A percentile compares a stretch with the other conserved stretches of the same genome.
Evolutionary conservation across 2,797 vertebrate genomes (phyloP).

Genomic region (Alauda arvensis): DNA sequence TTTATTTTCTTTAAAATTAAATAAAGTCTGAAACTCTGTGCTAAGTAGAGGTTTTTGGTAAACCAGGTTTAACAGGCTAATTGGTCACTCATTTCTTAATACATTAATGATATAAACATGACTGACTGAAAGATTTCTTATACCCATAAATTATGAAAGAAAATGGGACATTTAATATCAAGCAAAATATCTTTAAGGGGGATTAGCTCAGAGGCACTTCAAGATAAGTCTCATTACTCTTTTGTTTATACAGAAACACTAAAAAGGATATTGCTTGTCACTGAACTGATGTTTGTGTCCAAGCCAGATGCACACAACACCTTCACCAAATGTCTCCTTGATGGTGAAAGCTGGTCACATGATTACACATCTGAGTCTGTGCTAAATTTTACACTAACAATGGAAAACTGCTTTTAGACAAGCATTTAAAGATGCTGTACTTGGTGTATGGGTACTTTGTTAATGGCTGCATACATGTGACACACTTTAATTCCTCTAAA

Average conservation of each 20-base stretch:
- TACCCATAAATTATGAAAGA: background rate
- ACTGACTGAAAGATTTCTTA: background rate
- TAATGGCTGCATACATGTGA: background rate
- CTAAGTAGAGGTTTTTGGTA: background rate
- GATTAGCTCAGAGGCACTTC: background rate
- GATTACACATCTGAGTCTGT: background rate
- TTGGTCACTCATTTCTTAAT: background rate
- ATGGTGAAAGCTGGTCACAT: rapidly evolving
- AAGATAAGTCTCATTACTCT: background rate
- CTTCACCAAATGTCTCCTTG: background rate
- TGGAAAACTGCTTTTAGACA: background rate
- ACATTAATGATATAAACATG: background rate
- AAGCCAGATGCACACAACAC: background rate
- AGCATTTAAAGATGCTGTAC: background rate
- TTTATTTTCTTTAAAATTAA: conserved; percentile 13
- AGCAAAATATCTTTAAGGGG: background rate
- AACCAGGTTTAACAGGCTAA: background rate
- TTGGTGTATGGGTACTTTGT: background rate
- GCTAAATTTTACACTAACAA: background rate
- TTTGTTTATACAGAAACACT: background rate
- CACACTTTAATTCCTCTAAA: background rate
- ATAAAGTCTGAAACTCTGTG: conserved; percentile 10
- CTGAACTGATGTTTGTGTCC: background rate
- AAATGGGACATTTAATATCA: background rate
- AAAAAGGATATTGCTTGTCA: background rate